Base-by-base conservation (phyloP, 2,113 vertebrate species). In the Chamaetylas fuelleborni region DNA sequence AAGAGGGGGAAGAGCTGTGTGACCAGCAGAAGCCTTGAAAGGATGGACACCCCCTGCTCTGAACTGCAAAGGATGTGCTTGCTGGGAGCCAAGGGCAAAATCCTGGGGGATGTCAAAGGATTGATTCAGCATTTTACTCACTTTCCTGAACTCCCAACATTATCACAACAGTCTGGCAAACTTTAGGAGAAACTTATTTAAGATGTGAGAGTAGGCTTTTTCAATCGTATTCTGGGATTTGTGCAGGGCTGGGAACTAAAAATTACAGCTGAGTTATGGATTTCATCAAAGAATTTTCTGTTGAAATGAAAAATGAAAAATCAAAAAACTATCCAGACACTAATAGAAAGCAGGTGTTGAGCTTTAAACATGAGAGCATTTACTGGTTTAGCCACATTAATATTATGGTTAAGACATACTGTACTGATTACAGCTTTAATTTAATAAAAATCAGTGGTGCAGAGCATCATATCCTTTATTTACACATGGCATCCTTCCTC, bases 271-370 rank as follows among this genome's bases (percentile, higher is more conserved):
- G 53, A 92, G 71, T 90, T 94, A 90, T 43, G 58, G 79, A 86
- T 96, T 93, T 95, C 60, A 91, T 91, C 87, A 90, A 94, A 92
- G 45, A 92, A 69, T 67, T 78, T 90, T 64, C 79, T 81, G 71
- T 88, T 82, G 92, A 82, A 93, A 90, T 73, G 56, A 86, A 54
- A 74, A 67, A 89, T 74, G 70, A 90, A 94, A 96, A 93, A 90
- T 86, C 38, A 90, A 92, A 26, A 86, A 62, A 78, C 78, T 74
- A 56, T 58, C 82, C 84, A 71, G 88, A 93, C 5, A 5, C 58
- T 96, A 94, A 97, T 22, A 57, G 42, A 93, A 88, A 97, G 40
- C 93, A 96, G 93, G 95, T 96, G 92, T 71, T 74, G 60, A 64
- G 69, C 76, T 84, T 96, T 82, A 86, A 95, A 90, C 76, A 77